Conservation (phyloP, 2,888 invertebrate genomes). For the Lasioglossum marginatum region DNA sequence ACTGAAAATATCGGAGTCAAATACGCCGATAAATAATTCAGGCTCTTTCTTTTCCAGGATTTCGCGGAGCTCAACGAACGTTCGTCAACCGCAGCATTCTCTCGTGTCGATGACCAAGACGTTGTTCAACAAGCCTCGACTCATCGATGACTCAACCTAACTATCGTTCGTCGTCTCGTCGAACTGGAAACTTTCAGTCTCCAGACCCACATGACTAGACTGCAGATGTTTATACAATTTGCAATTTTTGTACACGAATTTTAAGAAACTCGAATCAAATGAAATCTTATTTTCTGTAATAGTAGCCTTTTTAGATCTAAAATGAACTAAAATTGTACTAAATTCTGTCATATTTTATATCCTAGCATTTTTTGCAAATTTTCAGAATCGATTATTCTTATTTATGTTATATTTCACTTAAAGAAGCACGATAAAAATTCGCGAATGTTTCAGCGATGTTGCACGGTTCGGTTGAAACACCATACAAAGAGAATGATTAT, state of each 20-base stretch:
- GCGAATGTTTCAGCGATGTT: not conserved
- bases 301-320: no score
- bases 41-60: conserved; percentile 13
- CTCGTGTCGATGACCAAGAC: not conserved
- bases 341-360: no score
- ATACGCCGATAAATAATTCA: conserved; percentile 60
- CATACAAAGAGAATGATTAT: not conserved
- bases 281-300: no score
- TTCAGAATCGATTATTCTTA: not conserved
- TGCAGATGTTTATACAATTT: no score
- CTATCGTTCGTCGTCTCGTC: not conserved
- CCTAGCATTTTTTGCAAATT: no score
- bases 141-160: not conserved
- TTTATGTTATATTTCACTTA: not conserved
- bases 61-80: not conserved
- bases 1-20: conserved; percentile 44
- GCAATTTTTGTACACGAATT: no score
- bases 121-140: not conserved
- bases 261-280: no score
- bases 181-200: not conserved
- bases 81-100: not conserved
- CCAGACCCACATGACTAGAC: not conserved
- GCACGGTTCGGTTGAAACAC: not conserved
- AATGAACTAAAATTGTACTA: no score
- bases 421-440: not conserved